Percentiles rank a stretch among this genome's conserved stretches.
These are phyloP conservation scores for Dasysyrphus albostriatus DNA, from an alignment of 2,888 invertebrate genomes.

Conservation along the genomic window DNA sequence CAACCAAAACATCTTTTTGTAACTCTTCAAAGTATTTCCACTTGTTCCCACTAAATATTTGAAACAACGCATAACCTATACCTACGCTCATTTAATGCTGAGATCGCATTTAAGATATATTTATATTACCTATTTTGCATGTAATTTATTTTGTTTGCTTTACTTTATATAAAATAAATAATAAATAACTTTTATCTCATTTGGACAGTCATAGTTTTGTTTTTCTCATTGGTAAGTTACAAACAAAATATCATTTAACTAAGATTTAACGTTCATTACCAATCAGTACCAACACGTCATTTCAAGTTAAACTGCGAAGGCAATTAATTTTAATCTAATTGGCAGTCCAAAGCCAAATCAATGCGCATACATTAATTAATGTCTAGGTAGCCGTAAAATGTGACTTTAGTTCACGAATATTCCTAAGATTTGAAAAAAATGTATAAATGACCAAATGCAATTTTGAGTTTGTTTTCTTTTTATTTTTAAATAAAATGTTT, in stretches of 20 bases:
- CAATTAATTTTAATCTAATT: slow-evolving; percentile 25
- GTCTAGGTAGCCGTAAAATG: not conserved
- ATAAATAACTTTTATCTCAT: not conserved
- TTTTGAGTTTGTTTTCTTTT: not conserved
- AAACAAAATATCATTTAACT: slow-evolving; percentile 16
- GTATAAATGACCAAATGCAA: not conserved
- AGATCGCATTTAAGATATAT: too few relatives aligned
- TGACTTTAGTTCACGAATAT: not conserved
- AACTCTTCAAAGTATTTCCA: too few relatives aligned
- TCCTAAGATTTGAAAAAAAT: not conserved
- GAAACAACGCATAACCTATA: too few relatives aligned
- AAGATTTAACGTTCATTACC: slow-evolving; percentile 19
- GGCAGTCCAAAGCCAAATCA: slow-evolving; percentile 25
- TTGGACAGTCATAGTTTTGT: not conserved
- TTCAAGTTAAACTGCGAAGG: slow-evolving; percentile 30
- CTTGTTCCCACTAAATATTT: too few relatives aligned
- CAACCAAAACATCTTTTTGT: too few relatives aligned
- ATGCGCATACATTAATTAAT: slow-evolving; percentile 1
- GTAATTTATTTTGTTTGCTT: too few relatives aligned
- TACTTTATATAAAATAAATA: too few relatives aligned
- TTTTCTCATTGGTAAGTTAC: not conserved
- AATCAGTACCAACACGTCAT: slow-evolving; percentile 26
- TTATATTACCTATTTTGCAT: too few relatives aligned
- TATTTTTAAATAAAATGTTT: too few relatives aligned
- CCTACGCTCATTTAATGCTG: too few relatives aligned